A percentile compares a stretch with the other conserved stretches of the same genome.
Conservation (phyloP, 2,113 vertebrate genomes). For the human (Homo sapiens) region DNA sequence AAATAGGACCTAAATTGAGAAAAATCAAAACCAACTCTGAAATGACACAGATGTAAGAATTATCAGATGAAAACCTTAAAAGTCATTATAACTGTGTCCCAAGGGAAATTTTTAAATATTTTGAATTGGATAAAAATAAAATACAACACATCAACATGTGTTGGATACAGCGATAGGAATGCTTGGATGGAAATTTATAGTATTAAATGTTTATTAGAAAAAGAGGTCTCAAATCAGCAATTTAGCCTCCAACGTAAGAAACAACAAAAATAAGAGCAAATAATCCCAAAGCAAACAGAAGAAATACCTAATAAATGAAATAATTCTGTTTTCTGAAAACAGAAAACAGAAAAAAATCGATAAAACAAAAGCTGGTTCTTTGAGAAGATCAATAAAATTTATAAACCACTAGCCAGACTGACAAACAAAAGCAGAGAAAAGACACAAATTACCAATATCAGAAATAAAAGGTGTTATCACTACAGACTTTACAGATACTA, state of each 20-base stretch:
- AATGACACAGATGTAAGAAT: neutral
- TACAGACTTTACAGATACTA: neutral
- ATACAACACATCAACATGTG: neutral
- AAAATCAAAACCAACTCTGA: neutral
- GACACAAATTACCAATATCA: neutral
- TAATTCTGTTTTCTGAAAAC: neutral
- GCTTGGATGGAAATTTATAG: neutral
- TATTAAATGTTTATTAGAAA: neutral
- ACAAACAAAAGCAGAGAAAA: neutral
- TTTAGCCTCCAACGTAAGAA: neutral
- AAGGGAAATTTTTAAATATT: neutral
- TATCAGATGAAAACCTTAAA: neutral
- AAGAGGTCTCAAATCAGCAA: neutral
- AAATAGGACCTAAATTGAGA: neutral
- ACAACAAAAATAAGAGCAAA: neutral
- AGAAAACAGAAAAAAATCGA: neutral
- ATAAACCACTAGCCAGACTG: neutral
- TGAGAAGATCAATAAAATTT: neutral
- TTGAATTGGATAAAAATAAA: slow-evolving; percentile 22
- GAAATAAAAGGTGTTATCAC: neutral
- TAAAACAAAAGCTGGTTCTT: neutral
- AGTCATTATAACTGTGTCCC: neutral
- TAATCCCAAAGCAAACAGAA: neutral
- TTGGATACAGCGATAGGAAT: neutral
- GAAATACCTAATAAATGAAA: neutral